Base-by-base conservation (phyloP, 2,797 vertebrate genomes). In the Periparus ater region DNA sequence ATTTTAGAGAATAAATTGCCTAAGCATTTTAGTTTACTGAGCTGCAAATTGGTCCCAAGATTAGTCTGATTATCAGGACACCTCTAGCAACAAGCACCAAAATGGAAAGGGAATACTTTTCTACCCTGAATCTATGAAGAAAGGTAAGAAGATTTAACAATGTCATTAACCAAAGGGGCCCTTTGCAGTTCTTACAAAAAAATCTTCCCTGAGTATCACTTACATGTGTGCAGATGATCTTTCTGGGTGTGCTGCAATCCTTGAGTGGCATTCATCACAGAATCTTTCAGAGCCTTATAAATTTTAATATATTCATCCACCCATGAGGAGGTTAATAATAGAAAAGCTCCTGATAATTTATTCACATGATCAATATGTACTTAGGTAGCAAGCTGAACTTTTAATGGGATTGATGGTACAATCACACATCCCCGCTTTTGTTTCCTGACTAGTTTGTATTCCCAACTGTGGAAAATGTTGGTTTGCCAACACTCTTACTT, bases 21-120 rank as follows among this genome's bases (percentile, higher is more conserved):
- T 27, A 53, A 79, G 87, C 83, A 88, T 88, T 96, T 74, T 63
- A 84, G 70, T 95, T 75, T 77, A 88, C 91, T 62, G 95, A 90
- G 89, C 87, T 50, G 75, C 75, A 93, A 91, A 96, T 63, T 76
- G 70, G 80, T 88, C 78, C 65, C 45, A 93, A 91, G 90, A 79
- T 93, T 60, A 91, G 85, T 61, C 88, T 70, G 88, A 76, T 95
- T 88, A 75, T 93, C 86, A 77, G 26, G 40, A 95, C 36, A 48
- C 58, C 71, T 87, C 71, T 17, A 62, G 85, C 70, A 96, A 80
- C 54, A 88, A 89, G 72, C 72, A 60, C 58, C 1, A 0, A 77
- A 85, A 81, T 54, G 55, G 45, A 72, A 81, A 88, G 50, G 53
- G 54, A 84, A 65, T 38, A 48, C 50, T 82, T 63, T 85, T 66